phyloP scores from a whole-genome alignment of 1,140 invertebrate genomes.

The Gryon sp. region DNA sequence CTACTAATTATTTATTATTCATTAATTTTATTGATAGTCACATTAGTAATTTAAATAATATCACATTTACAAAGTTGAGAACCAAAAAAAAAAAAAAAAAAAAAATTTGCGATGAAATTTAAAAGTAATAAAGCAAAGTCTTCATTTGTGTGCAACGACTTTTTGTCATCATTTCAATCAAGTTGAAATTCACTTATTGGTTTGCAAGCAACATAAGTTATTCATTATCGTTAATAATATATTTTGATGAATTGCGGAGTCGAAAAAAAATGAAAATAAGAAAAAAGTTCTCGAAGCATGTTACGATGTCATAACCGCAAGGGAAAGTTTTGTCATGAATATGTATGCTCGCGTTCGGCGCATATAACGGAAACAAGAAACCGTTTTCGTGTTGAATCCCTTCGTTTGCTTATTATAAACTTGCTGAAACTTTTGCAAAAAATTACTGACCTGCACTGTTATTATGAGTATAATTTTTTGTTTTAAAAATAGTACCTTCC shows the following conservation, averaged over 20 bases:
- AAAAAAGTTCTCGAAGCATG: constrained; percentile 47
- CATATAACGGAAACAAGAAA: constrained; percentile 57
- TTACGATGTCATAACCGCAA: constrained; percentile 56
- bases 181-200: neutral
- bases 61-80: no score
- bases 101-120: no score
- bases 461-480: constrained; percentile 25
- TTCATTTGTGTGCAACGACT: neutral
- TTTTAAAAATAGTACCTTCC: no score
- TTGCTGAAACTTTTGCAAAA: constrained; percentile 46
- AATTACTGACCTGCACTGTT: constrained; percentile 50
- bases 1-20: no score
- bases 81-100: no score
- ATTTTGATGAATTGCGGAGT: constrained; percentile 53
- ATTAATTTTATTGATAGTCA: no score
- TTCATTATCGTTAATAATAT: constrained; percentile 55
- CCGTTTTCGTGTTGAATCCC: constrained; percentile 57
- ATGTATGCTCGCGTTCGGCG: constrained; percentile 37
- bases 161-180: constrained; percentile 7
- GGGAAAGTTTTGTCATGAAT: constrained; percentile 58
- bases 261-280: constrained; percentile 13
- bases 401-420: constrained; percentile 56
- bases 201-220: constrained; percentile 35
- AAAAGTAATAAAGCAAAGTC: no score
- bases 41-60: no score